Base-by-base conservation (phyloP, 1,140 invertebrate species). In the Centruroides vittatus region DNA sequence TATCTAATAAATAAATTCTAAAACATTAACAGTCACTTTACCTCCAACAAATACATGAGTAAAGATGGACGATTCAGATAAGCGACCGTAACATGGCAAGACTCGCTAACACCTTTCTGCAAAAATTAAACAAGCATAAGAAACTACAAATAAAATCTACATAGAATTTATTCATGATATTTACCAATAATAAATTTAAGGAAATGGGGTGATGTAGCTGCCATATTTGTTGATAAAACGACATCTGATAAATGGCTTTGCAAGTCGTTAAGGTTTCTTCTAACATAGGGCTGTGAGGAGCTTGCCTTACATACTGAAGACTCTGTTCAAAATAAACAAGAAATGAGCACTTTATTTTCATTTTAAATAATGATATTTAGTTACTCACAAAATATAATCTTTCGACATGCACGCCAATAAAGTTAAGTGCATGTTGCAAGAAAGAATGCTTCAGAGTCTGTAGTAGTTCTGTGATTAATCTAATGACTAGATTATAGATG, bases 371-470 rank as follows among this genome's bases (percentile, higher is more conserved):
- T 5, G 3, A 41, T 6, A 41, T 23, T 23, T 23, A 23, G 23
- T 23, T 41, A 35, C 53, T 58, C 57, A 66, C 65, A 11, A 55
- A 67, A 54, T 70, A 67, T 58, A 74, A 61, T 46, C 71, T 64
- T 41, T 74, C 74, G 59, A 73, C 70, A 57, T 74, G 73, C 55
- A 70, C 70, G 5, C 73, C 74, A 12, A 72, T 65, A 61, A 75
- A 73, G 64, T 72, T 71, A 50, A 74, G 68, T 50, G 71, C 70
- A 62, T 74, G 73, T 60, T 74, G 70, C n/a, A 75, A 66, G 64
- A 75, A 75, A n/a, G 68, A 70, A 65, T 70, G 71, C 23, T 68
- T 66, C 6, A 74, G 63, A 5, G 68, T 68, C 3, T 62, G 54
- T 50, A 75, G 66, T 62, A 74, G 60, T 10, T 65, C 63, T 3